Conservation (phyloP, 1,140 invertebrate genomes). For the Manduca sexta region DNA sequence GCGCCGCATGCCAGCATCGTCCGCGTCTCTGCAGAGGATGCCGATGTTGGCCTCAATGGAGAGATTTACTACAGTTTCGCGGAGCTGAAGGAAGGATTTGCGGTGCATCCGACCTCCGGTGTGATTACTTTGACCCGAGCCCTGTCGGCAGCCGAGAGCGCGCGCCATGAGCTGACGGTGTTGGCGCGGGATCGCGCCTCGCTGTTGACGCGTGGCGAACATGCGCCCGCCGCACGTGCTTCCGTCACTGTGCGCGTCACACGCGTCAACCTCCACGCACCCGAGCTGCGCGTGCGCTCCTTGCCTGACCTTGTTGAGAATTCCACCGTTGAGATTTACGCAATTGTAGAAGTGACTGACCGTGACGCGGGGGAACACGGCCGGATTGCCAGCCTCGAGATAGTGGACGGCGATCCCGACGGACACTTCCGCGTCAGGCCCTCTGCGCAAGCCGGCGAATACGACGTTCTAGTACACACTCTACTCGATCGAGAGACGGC, state of each 20-base stretch:
- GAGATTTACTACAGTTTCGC: constrained; percentile 97
- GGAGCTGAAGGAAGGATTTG: constrained; percentile 88
- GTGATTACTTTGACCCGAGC: constrained; percentile 88
- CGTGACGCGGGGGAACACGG: constrained; percentile 89
- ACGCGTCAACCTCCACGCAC: constrained; percentile 90
- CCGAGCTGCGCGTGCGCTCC: constrained; percentile 86
- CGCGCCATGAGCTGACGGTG: constrained; percentile 84
- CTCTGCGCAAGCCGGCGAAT: constrained; percentile 78
- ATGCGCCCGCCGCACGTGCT: constrained; percentile 74
- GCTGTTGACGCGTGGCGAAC: constrained; percentile 46
- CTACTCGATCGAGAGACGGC: constrained; percentile 84
- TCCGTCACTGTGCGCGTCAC: constrained; percentile 84
- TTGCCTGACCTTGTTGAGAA: constrained; percentile 89
- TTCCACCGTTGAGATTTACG: constrained; percentile 90
- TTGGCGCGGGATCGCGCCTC: constrained; percentile 88
- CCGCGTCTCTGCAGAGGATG: constrained; percentile 90
- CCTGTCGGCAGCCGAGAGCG: constrained; percentile 80
- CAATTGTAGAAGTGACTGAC: constrained; percentile 90
- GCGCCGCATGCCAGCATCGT: constrained; percentile 86
- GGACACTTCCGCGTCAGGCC: constrained; percentile 86
- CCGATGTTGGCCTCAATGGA: constrained; percentile 94
- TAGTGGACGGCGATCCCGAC: constrained; percentile 90
- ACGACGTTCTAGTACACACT: constrained; percentile 84
- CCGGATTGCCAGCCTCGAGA: constrained; percentile 86
- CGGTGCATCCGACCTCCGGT: constrained; percentile 93